Evolutionary conservation across 1,140 invertebrate species (phyloP).

Genomic region (Leptinotarsa undecemlineata): DNA sequence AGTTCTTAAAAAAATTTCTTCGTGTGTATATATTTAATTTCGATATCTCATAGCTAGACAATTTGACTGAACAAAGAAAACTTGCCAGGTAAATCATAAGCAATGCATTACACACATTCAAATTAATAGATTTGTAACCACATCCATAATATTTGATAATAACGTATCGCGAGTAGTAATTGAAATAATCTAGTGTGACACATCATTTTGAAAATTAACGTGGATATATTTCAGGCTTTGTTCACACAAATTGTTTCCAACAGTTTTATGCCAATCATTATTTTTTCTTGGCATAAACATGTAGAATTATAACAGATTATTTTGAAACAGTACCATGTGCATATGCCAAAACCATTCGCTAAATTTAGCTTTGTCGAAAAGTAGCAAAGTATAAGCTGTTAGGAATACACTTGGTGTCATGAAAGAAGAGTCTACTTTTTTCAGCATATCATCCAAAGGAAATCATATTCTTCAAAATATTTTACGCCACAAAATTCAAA

Average conservation of each 20-base stretch:
- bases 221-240: not conserved
- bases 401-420: not conserved
- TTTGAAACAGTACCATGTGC: not conserved
- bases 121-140: not conserved
- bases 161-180: not conserved
- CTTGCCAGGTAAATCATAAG: not conserved
- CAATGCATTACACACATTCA: not conserved
- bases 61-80: too few relatives aligned
- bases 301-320: not conserved
- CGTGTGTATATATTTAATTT: too few relatives aligned
- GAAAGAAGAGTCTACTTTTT: not conserved
- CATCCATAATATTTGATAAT: not conserved
- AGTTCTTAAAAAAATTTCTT: too few relatives aligned
- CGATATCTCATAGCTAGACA: too few relatives aligned
- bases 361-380: not conserved
- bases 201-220: constrained; percentile 9
- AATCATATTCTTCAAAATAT: too few relatives aligned
- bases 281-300: not conserved
- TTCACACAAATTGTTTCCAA: not conserved
- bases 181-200: not conserved
- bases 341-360: not conserved
- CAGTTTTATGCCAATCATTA: constrained; percentile 3
- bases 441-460: too few relatives aligned
- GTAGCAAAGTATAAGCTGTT: not conserved
- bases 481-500: too few relatives aligned